Evolutionary conservation across 2,797 vertebrate species (phyloP).

Genomic region (Acrocephalus scirpaceus): DNA sequence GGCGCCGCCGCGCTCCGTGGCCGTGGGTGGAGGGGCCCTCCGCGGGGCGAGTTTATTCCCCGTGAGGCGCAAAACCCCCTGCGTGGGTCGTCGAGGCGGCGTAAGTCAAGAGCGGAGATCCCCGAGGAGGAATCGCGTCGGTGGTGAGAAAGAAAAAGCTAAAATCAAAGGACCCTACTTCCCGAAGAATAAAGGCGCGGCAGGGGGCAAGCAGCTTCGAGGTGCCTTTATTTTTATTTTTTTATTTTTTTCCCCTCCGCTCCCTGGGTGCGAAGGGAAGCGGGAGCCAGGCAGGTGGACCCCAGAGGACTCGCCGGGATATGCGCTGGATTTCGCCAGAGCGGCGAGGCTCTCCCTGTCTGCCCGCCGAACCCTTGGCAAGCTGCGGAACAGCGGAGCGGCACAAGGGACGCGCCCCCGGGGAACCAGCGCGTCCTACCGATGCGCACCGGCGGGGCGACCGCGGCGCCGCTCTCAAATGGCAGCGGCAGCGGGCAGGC

Average conservation of each 20-base stretch:
- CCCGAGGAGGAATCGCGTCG: background rate
- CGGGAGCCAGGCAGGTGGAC: background rate
- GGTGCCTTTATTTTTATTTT: background rate
- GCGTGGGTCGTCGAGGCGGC: background rate
- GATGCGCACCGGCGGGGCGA: background rate
- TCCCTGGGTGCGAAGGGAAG: background rate
- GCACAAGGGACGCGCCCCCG: background rate
- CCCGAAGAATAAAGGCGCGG: background rate
- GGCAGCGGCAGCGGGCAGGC: background rate
- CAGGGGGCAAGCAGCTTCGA: too few species aligned
- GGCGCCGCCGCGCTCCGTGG: background rate
- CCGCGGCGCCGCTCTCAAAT: background rate
- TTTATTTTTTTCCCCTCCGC: background rate
- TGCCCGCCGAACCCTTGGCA: background rate
- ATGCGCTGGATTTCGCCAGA: background rate
- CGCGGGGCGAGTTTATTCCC: background rate
- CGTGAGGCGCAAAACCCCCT: background rate
- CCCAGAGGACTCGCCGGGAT: background rate
- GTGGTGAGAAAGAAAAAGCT: background rate
- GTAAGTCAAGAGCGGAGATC: background rate
- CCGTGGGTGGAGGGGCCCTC: background rate
- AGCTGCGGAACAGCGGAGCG: background rate
- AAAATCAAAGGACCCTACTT: background rate
- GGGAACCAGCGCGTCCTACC: background rate
- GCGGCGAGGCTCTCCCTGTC: too few species aligned